phyloP scores from a whole-genome alignment of 2,888 invertebrate genomes.

The Anthrax anthrax region DNA sequence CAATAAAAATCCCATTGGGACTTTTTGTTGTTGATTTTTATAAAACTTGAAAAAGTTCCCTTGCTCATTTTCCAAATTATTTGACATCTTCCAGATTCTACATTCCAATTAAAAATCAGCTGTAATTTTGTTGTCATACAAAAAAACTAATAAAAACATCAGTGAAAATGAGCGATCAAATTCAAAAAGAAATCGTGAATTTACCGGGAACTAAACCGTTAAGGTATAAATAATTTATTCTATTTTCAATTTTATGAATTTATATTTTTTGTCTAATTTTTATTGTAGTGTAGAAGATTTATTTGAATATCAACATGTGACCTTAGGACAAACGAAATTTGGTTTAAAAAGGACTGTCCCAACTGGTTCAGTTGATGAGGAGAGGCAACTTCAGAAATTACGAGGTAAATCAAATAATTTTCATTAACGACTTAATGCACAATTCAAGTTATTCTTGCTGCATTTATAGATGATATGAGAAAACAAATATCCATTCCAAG shows the following conservation, averaged over 20 bases:
- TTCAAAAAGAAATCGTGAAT: neutral
- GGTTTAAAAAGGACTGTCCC: constrained; percentile 4
- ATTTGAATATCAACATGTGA: neutral
- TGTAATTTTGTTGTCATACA: neutral
- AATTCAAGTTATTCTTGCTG: neutral
- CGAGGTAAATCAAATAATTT: neutral
- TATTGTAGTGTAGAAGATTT: constrained; percentile 3
- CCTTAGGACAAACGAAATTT: neutral
- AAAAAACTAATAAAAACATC: no score
- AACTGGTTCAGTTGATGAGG: constrained; percentile 5
- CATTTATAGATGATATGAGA: constrained; percentile 18
- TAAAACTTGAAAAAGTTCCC: no score
- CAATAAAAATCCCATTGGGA: no score
- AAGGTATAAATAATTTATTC: neutral
- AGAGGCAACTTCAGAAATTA: constrained; percentile 1
- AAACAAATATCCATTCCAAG: constrained; percentile 21
- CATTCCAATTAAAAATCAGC: neutral
- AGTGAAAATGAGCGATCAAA: no score
- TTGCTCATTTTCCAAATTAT: no score
- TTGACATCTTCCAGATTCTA: neutral
- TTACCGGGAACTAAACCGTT: neutral
- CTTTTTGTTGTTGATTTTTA: no score
- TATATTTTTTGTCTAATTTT: no score
- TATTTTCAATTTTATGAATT: no score
- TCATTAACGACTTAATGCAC: neutral